Evolutionary conservation across 2,797 vertebrate species (phyloP), one percentile per base, ranked within the genome.

Genomic region (Rhinichthys osculus): DNA sequence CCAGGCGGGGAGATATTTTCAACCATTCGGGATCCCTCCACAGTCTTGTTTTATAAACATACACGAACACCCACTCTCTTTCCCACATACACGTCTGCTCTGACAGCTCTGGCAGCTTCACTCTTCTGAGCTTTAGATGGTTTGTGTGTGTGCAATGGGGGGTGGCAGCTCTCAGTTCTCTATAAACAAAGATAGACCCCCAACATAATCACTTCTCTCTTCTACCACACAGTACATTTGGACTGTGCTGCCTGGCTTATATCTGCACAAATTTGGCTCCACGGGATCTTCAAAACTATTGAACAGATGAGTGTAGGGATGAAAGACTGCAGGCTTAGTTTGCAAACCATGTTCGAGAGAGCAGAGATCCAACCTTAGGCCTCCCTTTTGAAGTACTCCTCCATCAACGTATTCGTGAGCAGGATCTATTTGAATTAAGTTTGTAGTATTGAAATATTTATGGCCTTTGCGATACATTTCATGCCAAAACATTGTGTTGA

Each of bases 11-110:
- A 90, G 83, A 88, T 81, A 80, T 82, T 79, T 87, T 73, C 86
- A 82, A 85, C 90, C 90, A 86, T 86, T 83, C 83, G 93, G 91
- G 92, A 92, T 92, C 92, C 89, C 92, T 91, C 86, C 62, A 27
- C 81, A 76, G 84, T 89, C 86, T 88, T 88, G 84, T 83, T 69
- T 89, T 87, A 85, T 81, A 89, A 86, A 84, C 81, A 79, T n/a
- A 72, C 87, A 64, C 50, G 19, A 80, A 70, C 84, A 83, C 82
- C 79, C 78, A 84, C 85, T 78, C 27, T 27, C 80, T 72, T 83
- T 70, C 85, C 73, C 85, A 86, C 85, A 86, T 52, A 8, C 54
- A 72, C 54, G 42, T 78, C 74, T 71, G 66, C 81, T 59, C 69
- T 85, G 84, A 86, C 86, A 86, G 84, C 83, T 74, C 87, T 89